phyloP scores from a whole-genome alignment of 2,888 invertebrate genomes.

The Cerastis leucographa region DNA sequence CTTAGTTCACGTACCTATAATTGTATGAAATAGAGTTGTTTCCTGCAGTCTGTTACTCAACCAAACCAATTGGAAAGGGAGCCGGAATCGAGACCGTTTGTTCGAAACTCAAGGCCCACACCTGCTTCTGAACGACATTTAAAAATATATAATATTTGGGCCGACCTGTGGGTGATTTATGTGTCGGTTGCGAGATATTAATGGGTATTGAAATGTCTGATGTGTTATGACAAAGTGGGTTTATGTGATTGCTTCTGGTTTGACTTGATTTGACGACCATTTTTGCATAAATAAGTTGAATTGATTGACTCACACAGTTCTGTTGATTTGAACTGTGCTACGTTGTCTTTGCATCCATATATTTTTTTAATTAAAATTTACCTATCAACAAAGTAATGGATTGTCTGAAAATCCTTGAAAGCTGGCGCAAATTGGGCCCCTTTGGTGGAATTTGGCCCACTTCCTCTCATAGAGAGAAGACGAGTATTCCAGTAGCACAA shows the following conservation, averaged over 20 bases:
- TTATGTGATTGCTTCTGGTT: constrained; percentile 18
- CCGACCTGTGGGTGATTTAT: constrained; percentile 69
- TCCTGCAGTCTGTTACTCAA: constrained; percentile 76
- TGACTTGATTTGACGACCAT: not conserved
- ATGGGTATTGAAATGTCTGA: constrained; percentile 43
- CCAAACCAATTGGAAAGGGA: constrained; percentile 86
- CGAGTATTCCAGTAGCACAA: not conserved
- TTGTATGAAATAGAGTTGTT: constrained; percentile 76
- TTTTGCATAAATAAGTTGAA: not conserved
- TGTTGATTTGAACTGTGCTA: not conserved
- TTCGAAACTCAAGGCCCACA: constrained; percentile 83
- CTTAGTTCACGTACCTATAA: constrained; percentile 69
- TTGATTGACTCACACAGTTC: not conserved
- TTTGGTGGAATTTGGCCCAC: not conserved
- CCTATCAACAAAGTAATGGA: not conserved
- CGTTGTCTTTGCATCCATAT: not conserved
- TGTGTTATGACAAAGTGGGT: constrained; percentile 38
- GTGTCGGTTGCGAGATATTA: constrained; percentile 60
- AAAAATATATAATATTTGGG: constrained; percentile 74
- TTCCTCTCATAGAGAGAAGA: not conserved
- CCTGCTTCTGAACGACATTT: constrained; percentile 76
- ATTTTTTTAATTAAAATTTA: not conserved
- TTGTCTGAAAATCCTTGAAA: not conserved
- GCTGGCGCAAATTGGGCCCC: not conserved
- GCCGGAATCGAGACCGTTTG: constrained; percentile 80